Evolutionary conservation across 2,888 invertebrate species (phyloP).

Genomic region (Thera obeliscata): DNA sequence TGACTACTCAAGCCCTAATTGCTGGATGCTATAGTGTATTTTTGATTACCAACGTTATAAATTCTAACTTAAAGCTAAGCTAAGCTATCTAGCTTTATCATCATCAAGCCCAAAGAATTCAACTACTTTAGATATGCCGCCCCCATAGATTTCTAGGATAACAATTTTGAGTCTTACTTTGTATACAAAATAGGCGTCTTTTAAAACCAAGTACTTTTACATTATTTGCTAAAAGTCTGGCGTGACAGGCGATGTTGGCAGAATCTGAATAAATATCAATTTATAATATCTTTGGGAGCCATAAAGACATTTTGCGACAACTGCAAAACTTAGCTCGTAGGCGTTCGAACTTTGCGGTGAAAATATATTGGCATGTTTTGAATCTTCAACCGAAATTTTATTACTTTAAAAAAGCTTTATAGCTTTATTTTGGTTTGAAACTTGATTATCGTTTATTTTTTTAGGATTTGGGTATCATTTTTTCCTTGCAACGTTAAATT

Average conservation of each 20-base stretch:
- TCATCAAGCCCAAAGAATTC: not conserved
- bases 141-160: not conserved
- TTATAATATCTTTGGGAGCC: conserved; percentile 61
- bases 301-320: conserved; percentile 64
- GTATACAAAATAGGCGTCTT: too few relatives aligned
- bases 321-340: conserved; percentile 35
- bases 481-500: too few relatives aligned
- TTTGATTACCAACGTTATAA: too few relatives aligned
- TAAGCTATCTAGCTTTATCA: too few relatives aligned
- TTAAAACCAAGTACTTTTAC: too few relatives aligned
- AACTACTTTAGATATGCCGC: too few relatives aligned
- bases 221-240: not conserved
- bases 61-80: too few relatives aligned
- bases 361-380: conserved; percentile 26
- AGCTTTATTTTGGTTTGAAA: conserved; percentile 7
- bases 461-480: too few relatives aligned
- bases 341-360: conserved; percentile 26
- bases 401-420: not conserved
- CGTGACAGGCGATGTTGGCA: conserved; percentile 30
- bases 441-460: not conserved
- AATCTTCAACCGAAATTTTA: conserved; percentile 21
- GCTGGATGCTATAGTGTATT: too few relatives aligned
- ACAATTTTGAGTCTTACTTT: not conserved
- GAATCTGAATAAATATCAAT: conserved; percentile 68
- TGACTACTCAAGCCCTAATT: too few relatives aligned